phyloP scores from a whole-genome alignment of 2,888 invertebrate species.

The Epsilonema sp. region DNA sequence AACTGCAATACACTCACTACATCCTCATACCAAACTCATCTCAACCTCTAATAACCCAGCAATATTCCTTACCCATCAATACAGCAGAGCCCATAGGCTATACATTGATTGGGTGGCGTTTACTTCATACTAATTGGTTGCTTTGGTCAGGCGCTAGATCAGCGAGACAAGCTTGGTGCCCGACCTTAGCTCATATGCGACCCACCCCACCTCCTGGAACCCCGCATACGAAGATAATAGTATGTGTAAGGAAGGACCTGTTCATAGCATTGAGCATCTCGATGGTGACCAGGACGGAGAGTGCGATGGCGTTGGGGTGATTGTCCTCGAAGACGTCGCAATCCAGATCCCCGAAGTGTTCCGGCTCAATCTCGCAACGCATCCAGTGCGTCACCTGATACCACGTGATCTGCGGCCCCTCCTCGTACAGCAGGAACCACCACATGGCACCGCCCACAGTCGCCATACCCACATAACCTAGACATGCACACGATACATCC shows the following conservation, averaged over 20 bases:
- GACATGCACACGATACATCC: no score
- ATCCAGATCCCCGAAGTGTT: slow-evolving; percentile 86
- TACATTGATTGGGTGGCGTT: no score
- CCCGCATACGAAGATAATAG: no score
- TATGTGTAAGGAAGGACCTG: no score
- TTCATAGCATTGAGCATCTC: slow-evolving; percentile 99
- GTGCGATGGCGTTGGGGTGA: slow-evolving; percentile 99
- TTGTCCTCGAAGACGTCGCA: slow-evolving; percentile 95
- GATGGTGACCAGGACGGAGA: slow-evolving; percentile 97
- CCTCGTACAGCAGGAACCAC: slow-evolving; percentile 94
- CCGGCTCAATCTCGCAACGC: slow-evolving; percentile 67
- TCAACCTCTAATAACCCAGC: no score
- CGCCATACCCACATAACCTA: slow-evolving; percentile 84
- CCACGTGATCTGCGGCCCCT: slow-evolving; percentile 81
- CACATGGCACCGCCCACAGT: slow-evolving; percentile 96
- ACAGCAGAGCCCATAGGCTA: no score
- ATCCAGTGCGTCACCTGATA: slow-evolving; percentile 95
- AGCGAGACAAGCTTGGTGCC: no score
- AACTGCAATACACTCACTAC: slow-evolving; percentile 39
- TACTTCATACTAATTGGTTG: no score
- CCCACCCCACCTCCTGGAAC: no score
- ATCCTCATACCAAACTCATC: not conserved
- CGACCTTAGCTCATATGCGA: no score
- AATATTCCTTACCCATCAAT: no score
- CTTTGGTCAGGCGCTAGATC: no score